phyloP scores from a whole-genome alignment of 2,797 vertebrate genomes.

The Heteromormyrus szaboi region DNA sequence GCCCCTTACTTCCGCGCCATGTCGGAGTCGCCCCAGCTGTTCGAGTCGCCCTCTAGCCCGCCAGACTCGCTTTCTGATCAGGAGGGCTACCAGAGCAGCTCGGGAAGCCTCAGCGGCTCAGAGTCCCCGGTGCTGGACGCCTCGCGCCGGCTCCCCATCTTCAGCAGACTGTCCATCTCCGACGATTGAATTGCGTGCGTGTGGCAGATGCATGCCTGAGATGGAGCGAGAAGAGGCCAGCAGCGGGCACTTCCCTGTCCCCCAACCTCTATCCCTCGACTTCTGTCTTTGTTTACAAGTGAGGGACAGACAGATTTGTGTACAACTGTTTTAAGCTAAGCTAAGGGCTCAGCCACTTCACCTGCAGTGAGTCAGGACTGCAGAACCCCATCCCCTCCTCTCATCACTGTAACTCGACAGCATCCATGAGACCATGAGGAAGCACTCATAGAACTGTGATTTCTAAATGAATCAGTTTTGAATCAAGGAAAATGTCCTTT shows the following conservation, averaged over 20 bases:
- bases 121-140: constrained; percentile 91
- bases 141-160: constrained; percentile 93
- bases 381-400: not conserved
- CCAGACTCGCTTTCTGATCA: constrained; percentile 95
- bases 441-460: not conserved
- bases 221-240: constrained; percentile 35
- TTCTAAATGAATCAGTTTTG: constrained; percentile 23
- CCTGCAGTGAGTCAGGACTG: not conserved
- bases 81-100: constrained; percentile 97
- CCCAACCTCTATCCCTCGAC: constrained; percentile 19
- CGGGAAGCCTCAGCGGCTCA: constrained; percentile 85
- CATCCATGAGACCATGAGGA: not conserved
- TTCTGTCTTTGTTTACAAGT: constrained; percentile 21
- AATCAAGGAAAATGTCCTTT: constrained; percentile 54
- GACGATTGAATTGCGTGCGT: constrained; percentile 72
- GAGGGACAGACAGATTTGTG: constrained; percentile 11
- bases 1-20: constrained; percentile 82
- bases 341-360: not conserved
- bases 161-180: constrained; percentile 97
- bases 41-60: constrained; percentile 85
- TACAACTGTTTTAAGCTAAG: constrained; percentile 16
- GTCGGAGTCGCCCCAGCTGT: constrained; percentile 87
- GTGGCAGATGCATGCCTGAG: constrained; percentile 24
- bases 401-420: not conserved
- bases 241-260: constrained; percentile 51